phyloP scores from a whole-genome alignment of 2,113 vertebrate genomes.

The Hippocampus comes region DNA sequence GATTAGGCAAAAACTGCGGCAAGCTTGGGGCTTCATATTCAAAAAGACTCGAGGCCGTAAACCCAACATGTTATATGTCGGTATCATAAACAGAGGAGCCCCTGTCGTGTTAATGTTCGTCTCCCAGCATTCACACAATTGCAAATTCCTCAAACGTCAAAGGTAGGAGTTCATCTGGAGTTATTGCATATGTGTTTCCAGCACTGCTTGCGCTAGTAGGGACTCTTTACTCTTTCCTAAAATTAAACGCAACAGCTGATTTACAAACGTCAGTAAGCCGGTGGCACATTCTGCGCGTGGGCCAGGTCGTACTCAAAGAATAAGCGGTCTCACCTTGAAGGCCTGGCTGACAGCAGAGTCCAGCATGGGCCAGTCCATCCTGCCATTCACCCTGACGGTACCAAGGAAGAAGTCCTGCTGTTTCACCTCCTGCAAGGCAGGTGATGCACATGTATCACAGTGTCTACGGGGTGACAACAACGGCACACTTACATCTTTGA shows the following conservation, averaged over 20 bases:
- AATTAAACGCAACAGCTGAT: constrained; percentile 25
- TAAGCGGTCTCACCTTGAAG: constrained; percentile 80
- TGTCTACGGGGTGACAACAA: background rate
- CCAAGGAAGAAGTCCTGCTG: constrained; percentile 94
- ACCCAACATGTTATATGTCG: background rate
- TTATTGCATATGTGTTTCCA: constrained; percentile 1
- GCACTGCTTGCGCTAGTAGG: background rate
- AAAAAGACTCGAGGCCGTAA: background rate
- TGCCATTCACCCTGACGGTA: constrained; percentile 83
- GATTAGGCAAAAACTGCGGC: background rate
- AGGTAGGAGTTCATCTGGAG: background rate
- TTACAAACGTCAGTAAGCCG: background rate
- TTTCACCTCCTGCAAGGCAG: constrained; percentile 81
- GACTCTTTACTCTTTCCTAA: constrained; percentile 3
- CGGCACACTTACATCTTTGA: constrained; percentile 84
- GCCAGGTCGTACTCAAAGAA: background rate
- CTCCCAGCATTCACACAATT: background rate
- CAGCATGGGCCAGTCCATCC: constrained; percentile 89
- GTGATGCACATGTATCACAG: background rate
- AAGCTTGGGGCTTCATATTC: background rate
- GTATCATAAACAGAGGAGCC: background rate
- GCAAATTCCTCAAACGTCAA: background rate
- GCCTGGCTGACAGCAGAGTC: constrained; percentile 90
- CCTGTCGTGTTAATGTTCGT: background rate
- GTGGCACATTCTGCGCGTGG: constrained; percentile 22